Percentiles rank a stretch among this genome's conserved stretches.
Evolutionary conservation across 2,888 invertebrate species (phyloP).

Genomic region (Parapristionchus giblindavisi): DNA sequence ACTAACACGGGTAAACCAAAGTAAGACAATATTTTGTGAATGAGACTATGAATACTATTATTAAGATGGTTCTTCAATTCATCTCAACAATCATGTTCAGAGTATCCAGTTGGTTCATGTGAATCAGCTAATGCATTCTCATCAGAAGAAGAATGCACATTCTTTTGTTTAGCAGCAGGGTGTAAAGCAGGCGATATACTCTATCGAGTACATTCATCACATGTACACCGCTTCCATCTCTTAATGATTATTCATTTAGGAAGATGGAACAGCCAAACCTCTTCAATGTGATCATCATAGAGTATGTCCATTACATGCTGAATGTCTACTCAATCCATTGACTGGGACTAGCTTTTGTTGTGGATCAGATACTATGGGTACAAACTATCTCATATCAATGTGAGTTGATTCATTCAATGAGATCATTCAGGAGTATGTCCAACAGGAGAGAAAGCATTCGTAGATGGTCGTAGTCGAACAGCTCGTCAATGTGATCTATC

Average conservation of each 20-base stretch:
- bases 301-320: slow-evolving; percentile 8
- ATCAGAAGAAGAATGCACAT: slow-evolving; percentile 56
- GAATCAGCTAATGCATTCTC: slow-evolving; percentile 61
- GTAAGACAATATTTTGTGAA: slow-evolving; percentile 37
- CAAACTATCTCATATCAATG: neutral
- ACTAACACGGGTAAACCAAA: neutral
- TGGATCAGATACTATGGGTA: slow-evolving; percentile 27
- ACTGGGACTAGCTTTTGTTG: slow-evolving; percentile 16
- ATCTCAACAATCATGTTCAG: slow-evolving; percentile 53
- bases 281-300: slow-evolving; percentile 3
- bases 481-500: slow-evolving; percentile 50
- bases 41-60: too few relatives aligned
- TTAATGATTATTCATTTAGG: neutral
- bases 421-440: slow-evolving; percentile 51
- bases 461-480: slow-evolving; percentile 51
- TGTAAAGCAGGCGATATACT: slow-evolving; percentile 54
- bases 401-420: neutral
- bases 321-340: slow-evolving; percentile 19
- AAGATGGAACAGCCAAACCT: neutral
- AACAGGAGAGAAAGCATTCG: slow-evolving; percentile 55
- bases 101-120: slow-evolving; percentile 58
- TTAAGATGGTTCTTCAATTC: slow-evolving; percentile 58
- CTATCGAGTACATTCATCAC: slow-evolving; percentile 43
- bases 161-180: slow-evolving; percentile 57
- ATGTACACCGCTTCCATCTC: neutral